Percentiles rank a stretch among this genome's conserved stretches.
phyloP scores from a whole-genome alignment of 2,888 invertebrate species.

The Ernsta delagoae region DNA sequence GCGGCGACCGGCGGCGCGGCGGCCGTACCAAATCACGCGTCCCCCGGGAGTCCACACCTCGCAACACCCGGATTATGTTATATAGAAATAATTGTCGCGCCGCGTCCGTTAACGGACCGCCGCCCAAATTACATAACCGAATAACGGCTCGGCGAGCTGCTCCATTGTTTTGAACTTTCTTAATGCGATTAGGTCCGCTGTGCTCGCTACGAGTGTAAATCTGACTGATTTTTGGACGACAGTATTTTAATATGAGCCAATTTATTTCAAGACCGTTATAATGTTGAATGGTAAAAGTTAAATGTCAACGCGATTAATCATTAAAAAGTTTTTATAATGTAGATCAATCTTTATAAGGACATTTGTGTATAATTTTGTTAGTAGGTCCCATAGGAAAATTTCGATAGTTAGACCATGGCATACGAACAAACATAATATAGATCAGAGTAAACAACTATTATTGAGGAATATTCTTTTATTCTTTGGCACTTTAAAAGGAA shows the following conservation, averaged over 20 bases:
- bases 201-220: conserved; percentile 31
- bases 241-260: conserved; percentile 4
- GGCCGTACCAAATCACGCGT: conserved; percentile 65
- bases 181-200: conserved; percentile 66
- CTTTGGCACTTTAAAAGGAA: too few species aligned
- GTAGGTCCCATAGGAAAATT: too few species aligned
- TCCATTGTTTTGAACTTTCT: conserved; percentile 64
- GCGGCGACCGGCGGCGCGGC: conserved; percentile 42
- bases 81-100: conserved; percentile 77
- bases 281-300: not conserved
- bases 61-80: conserved; percentile 74
- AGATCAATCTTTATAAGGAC: too few species aligned
- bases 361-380: too few species aligned
- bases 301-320: not conserved
- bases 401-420: too few species aligned
- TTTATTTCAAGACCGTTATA: conserved; percentile 1
- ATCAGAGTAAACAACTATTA: too few species aligned
- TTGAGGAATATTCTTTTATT: too few species aligned
- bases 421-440: too few species aligned
- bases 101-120: conserved; percentile 62
- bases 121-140: conserved; percentile 65
- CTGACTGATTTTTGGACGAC: conserved; percentile 25
- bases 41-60: conserved; percentile 67
- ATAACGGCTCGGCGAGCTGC: conserved; percentile 66
- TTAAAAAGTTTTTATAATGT: too few species aligned